These are phyloP conservation scores for Melieria crassipennis DNA, from an alignment of 2,888 invertebrate genomes.

Conservation along the genomic window DNA sequence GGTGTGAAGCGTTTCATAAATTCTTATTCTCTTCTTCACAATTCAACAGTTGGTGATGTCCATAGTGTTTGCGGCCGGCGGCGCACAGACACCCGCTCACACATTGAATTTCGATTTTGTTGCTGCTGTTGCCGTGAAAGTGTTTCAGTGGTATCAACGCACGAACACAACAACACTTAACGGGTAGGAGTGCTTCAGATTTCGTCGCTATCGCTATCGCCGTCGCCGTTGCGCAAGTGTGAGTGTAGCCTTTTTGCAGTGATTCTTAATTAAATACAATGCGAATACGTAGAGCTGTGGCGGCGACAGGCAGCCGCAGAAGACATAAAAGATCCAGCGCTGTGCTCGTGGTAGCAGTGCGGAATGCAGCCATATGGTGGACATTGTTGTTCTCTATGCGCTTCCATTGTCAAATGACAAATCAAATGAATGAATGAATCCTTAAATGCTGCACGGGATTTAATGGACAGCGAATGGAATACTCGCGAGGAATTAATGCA, in stretches of 20 bases:
- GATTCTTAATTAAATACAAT: slow-evolving; percentile 13
- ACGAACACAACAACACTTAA: neutral
- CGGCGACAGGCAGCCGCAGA: too few relatives aligned
- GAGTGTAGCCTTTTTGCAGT: slow-evolving; percentile 11
- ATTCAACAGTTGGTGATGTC: slow-evolving; percentile 19
- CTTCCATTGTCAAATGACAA: too few relatives aligned
- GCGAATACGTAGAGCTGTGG: neutral
- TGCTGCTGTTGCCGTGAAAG: slow-evolving; percentile 10
- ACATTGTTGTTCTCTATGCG: too few relatives aligned
- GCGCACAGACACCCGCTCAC: neutral
- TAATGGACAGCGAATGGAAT: too few relatives aligned
- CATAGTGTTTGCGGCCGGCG: neutral
- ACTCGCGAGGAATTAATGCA: too few relatives aligned
- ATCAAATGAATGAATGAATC: too few relatives aligned
- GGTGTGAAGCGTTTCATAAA: neutral
- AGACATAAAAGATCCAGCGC: too few relatives aligned
- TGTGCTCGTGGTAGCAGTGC: neutral
- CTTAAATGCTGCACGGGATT: too few relatives aligned
- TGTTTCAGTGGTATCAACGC: neutral
- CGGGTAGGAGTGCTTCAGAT: neutral
- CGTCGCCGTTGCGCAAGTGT: neutral
- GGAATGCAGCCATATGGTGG: neutral
- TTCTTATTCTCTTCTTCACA: slow-evolving; percentile 3
- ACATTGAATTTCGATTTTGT: neutral
- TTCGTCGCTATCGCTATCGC: neutral